These are phyloP conservation scores for Cephus pulcher DNA, from an alignment of 2,888 invertebrate species.

Conservation along the genomic window DNA sequence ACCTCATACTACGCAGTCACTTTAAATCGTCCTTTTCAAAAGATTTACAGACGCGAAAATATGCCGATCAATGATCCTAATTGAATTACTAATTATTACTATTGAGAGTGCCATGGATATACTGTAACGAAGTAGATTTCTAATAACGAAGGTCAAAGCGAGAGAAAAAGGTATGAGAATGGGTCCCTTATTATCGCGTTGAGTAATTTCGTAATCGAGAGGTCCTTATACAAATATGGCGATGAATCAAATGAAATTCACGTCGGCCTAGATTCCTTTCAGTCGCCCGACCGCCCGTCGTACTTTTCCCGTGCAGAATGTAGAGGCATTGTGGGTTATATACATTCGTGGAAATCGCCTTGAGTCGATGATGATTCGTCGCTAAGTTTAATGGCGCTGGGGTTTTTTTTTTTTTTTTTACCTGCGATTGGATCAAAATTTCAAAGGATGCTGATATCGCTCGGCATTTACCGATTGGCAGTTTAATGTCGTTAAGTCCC, in stretches of 20 bases:
- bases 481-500: neutral
- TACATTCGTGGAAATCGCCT: neutral
- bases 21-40: constrained; percentile 1
- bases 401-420: neutral
- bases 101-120: neutral
- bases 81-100: neutral
- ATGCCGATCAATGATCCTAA: neutral
- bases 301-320: neutral
- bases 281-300: neutral
- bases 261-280: constrained; percentile 18
- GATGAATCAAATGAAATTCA: constrained; percentile 11
- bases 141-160: neutral
- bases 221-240: constrained; percentile 17
- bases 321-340: neutral
- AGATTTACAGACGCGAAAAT: neutral
- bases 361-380: neutral
- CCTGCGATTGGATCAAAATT: neutral
- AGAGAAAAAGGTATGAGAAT: neutral
- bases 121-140: neutral
- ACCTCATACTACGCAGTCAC: neutral
- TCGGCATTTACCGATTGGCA: neutral
- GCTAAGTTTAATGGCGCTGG: neutral
- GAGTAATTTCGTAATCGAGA: neutral
- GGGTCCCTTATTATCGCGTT: neutral
- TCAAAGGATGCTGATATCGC: neutral